A percentile compares a stretch with the other conserved stretches of the same genome.
Conservation (phyloP, 2,113 vertebrate species). For the Onychostoma macrolepis region DNA sequence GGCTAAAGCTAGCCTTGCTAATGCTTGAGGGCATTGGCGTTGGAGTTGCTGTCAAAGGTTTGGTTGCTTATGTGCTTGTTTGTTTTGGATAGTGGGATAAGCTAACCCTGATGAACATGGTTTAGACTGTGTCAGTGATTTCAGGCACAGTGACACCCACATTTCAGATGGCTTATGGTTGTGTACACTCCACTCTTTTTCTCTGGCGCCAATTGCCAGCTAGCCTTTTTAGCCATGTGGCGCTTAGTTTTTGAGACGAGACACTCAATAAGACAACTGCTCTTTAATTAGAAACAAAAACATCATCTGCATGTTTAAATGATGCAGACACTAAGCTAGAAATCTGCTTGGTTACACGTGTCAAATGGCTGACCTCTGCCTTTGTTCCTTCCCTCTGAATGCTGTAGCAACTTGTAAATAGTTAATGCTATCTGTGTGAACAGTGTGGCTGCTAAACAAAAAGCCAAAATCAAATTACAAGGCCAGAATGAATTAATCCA, state of each 20-base stretch:
- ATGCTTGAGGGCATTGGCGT: background rate
- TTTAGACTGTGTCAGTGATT: constrained; percentile 10
- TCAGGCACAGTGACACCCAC: background rate
- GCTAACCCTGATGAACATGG: constrained; percentile 18
- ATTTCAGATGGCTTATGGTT: background rate
- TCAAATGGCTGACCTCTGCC: constrained; percentile 14
- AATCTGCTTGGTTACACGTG: constrained; percentile 23
- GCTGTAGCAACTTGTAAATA: constrained; percentile 15
- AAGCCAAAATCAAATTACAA: constrained; percentile 24
- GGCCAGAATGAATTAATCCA: background rate
- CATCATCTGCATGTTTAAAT: constrained; percentile 26
- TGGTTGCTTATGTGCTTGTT: constrained; percentile 5
- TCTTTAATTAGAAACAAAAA: constrained; percentile 26
- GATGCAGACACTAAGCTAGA: background rate
- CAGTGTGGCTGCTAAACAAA: background rate
- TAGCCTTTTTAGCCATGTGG: background rate
- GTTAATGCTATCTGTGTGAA: constrained; percentile 6
- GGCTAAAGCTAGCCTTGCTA: constrained; percentile 12
- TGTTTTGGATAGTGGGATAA: constrained; percentile 16
- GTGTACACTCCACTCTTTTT: background rate
- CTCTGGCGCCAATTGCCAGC: background rate
- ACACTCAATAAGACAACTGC: constrained; percentile 20
- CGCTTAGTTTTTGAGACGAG: background rate
- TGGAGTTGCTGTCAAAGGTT: constrained; percentile 19
- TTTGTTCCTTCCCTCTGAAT: background rate